These are phyloP conservation scores for Amphipyra berbera DNA, from an alignment of 2,888 invertebrate genomes.

Conservation along the genomic window DNA sequence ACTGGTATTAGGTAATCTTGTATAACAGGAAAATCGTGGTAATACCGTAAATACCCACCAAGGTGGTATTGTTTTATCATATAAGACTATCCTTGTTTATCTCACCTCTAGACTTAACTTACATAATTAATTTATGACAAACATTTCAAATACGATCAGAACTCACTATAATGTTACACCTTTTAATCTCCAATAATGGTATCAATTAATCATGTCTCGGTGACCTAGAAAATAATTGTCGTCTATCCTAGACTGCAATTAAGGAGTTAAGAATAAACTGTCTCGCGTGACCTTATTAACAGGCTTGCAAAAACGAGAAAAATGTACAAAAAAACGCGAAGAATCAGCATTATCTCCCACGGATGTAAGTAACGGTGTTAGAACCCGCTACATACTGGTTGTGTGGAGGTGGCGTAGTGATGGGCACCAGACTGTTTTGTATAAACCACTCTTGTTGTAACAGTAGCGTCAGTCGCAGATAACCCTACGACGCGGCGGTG, in stretches of 20 bases:
- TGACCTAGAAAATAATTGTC: conserved; percentile 9
- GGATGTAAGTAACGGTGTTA: conserved; percentile 56
- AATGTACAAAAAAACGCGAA: conserved; percentile 27
- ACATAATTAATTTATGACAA: neutral
- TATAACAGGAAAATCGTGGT: conserved; percentile 26
- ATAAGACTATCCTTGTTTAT: conserved; percentile 27
- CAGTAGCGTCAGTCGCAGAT: conserved; percentile 54
- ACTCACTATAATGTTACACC: no score
- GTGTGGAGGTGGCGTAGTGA: conserved; percentile 57
- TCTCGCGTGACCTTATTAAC: conserved; percentile 12
- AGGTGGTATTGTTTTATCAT: conserved; percentile 2
- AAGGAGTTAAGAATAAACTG: conserved; percentile 14
- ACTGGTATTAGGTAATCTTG: conserved; percentile 5
- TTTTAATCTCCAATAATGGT: no score
- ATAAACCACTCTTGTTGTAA: conserved; percentile 58
- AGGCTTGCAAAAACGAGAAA: conserved; percentile 12
- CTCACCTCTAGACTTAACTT: conserved; percentile 1
- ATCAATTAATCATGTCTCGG: no score
- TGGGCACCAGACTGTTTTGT: conserved; percentile 46
- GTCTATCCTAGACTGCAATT: neutral
- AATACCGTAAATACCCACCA: neutral
- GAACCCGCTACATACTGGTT: conserved; percentile 45
- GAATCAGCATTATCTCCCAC: conserved; percentile 38
- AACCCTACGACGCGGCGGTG: conserved; percentile 44
- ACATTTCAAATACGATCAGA: neutral